A percentile compares a stretch with the other conserved stretches of the same genome.
phyloP scores from a whole-genome alignment of 2,113 vertebrate genomes.

The Nematolebias whitei region DNA sequence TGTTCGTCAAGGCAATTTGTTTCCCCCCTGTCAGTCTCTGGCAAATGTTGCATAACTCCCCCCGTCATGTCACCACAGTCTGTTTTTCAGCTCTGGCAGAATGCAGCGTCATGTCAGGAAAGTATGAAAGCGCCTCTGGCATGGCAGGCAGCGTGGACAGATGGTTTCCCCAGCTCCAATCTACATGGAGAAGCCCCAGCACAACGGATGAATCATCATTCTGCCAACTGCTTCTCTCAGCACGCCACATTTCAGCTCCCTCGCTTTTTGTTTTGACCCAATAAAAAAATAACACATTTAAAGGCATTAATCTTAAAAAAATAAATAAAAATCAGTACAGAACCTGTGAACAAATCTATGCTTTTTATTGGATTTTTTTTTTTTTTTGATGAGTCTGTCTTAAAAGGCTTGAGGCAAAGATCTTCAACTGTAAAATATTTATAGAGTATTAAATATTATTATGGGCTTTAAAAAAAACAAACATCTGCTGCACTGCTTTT shows the following conservation, averaged over 20 bases:
- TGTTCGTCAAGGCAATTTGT: neutral
- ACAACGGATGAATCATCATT: conserved; percentile 66
- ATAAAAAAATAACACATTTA: neutral
- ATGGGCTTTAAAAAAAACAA: conserved; percentile 12
- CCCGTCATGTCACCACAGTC: neutral
- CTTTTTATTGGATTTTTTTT: neutral
- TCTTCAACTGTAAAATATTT: conserved; percentile 33
- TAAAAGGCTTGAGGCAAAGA: neutral
- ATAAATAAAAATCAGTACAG: neutral
- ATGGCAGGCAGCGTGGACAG: conserved; percentile 49
- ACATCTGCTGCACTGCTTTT: conserved; percentile 6
- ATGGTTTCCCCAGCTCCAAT: conserved; percentile 55
- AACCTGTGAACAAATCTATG: neutral
- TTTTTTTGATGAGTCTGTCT: neutral
- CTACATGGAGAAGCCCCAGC: conserved; percentile 58
- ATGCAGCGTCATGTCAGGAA: conserved; percentile 51
- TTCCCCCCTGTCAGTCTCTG: conserved; percentile 19
- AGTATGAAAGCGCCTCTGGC: conserved; percentile 55
- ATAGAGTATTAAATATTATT: conserved; percentile 21
- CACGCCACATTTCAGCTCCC: conserved; percentile 24
- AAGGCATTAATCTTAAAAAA: too few relatives aligned
- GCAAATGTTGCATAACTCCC: neutral
- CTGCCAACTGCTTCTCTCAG: conserved; percentile 64
- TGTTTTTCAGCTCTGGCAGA: conserved; percentile 13
- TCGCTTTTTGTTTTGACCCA: conserved; percentile 26